Base-by-base conservation (phyloP, 2,888 invertebrate species). In the Ichneumoninae sp. region DNA sequence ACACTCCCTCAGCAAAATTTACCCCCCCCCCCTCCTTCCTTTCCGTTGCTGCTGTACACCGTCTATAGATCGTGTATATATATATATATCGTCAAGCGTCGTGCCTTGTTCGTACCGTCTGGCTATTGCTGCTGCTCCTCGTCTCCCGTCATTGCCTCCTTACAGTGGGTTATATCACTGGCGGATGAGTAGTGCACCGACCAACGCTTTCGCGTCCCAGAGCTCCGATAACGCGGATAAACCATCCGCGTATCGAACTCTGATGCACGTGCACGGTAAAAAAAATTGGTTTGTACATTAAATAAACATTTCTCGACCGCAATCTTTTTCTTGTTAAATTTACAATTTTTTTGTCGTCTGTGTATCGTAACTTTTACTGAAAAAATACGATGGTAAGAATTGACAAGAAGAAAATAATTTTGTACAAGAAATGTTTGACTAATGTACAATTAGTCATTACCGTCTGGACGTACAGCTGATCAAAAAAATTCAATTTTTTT, bases 131-230 rank as follows among this genome's bases (percentile, higher is more conserved):
- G 26, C 47, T 72, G 19, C 16, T 52, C 10, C 47, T 62, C 19
- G 36, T 81, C 70, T 84, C 78, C 52, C 54, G 66, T 66, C 72
- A 69, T 69, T 82, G 70, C 70, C 74, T 44, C 19, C 69, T 84
- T 66, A 19, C 50, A 30, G 36, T 78, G 36, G 19, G 57, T 40
- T 30, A 66, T 30, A 22, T 30, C 60, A 40, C 54, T 44, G 16
- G 54, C 16, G 19, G 22, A 52, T 47, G 75, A 19, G 44, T 33
- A 36, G 36, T 60, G 40, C 47, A 69, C 36, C 60, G 50, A 57
- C 44, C 22, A 57, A 60, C 22, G 60, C 70, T 52, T 62, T 19
- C 40, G 33, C 26, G 68, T 57, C 47, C 62, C 33, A 5, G 44
- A 74, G 33, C 33, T 30, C 33, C 30, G 44, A 30, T 47, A 74